These are phyloP conservation scores for Agrochola lota DNA, from an alignment of 2,888 invertebrate genomes.

Conservation along the genomic window DNA sequence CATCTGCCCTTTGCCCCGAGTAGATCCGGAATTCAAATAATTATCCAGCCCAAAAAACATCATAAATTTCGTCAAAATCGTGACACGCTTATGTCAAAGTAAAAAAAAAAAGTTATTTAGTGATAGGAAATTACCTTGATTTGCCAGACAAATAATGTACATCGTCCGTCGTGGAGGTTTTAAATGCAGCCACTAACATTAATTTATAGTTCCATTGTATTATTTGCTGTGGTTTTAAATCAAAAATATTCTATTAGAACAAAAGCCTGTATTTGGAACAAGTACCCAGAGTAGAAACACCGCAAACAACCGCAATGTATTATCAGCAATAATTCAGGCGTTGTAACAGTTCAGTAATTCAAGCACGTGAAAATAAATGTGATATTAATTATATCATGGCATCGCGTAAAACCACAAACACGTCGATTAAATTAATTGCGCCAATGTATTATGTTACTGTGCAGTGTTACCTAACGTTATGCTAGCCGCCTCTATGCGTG, in stretches of 20 bases:
- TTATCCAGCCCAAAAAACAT: too few species aligned
- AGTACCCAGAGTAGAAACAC: constrained; percentile 31
- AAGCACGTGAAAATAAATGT: constrained; percentile 58
- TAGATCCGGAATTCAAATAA: too few species aligned
- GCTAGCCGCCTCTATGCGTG: not conserved
- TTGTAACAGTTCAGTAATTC: constrained; percentile 59
- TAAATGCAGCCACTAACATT: constrained; percentile 5
- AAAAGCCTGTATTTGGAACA: constrained; percentile 26
- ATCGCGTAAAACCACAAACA: constrained; percentile 58
- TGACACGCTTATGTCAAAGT: too few species aligned
- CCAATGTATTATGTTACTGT: constrained; percentile 14
- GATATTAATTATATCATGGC: constrained; percentile 58
- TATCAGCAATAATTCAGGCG: constrained; percentile 58
- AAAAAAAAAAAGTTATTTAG: not conserved
- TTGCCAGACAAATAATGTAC: not conserved
- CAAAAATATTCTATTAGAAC: constrained; percentile 33
- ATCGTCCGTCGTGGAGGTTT: not conserved
- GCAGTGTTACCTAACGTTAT: not conserved
- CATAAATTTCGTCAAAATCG: too few species aligned
- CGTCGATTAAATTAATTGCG: constrained; percentile 59
- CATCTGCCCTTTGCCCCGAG: too few species aligned
- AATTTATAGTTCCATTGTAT: not conserved
- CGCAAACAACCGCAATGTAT: constrained; percentile 53
- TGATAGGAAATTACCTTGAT: not conserved
- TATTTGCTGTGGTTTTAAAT: constrained; percentile 17